Base-by-base conservation (phyloP, 2,797 vertebrate species). In the Ctenochaetus hawaiiensis region DNA sequence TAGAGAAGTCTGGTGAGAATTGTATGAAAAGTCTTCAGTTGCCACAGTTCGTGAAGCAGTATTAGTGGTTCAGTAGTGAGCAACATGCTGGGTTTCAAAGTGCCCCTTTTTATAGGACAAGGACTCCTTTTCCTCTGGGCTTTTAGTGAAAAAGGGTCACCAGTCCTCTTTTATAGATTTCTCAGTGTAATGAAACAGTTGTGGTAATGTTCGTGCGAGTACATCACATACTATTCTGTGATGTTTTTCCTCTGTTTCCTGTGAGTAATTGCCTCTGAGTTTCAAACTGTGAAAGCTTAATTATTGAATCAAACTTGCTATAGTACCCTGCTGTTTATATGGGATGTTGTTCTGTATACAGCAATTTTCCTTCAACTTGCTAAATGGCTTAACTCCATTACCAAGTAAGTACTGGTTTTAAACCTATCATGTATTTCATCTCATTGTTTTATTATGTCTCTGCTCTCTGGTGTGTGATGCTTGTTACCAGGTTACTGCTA, bases 31-130 rank as follows among this genome's bases (percentile, higher is more conserved):
- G 80, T 88, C 77, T 87, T 82, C 74, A 87, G 82, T 85, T 74
- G 78, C 80, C 83, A 80, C 72, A 48, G 79, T 71, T 83, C 91
- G 84, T 81, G 88, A 81, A 86, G 78, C 85, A 75, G 82, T 90
- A 87, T 88, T 93, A 91, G 94, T 93, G 91, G 89, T 92, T 88
- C 87, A 88, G 89, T 89, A 90, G 80, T 51, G 37, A 92, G 91
- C 87, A 88, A 90, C 94, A 93, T 75, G 77, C 90, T 91, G 93
- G 81, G 89, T 93, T 94, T 95, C 92, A 94, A 93, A 94, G 94
- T 95, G 90, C 91, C 93, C 91, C 92, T 92, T 93, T 95, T 95
- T 94, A 92, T 95, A 95, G 94, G 94, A 95, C 95, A 95, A 95
- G 94, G 94, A 94, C 94, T 95, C 85, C 72, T 94, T 94, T 95